Evolutionary conservation across 2,888 invertebrate species (phyloP).

Genomic region (Xestia sexstrigata): DNA sequence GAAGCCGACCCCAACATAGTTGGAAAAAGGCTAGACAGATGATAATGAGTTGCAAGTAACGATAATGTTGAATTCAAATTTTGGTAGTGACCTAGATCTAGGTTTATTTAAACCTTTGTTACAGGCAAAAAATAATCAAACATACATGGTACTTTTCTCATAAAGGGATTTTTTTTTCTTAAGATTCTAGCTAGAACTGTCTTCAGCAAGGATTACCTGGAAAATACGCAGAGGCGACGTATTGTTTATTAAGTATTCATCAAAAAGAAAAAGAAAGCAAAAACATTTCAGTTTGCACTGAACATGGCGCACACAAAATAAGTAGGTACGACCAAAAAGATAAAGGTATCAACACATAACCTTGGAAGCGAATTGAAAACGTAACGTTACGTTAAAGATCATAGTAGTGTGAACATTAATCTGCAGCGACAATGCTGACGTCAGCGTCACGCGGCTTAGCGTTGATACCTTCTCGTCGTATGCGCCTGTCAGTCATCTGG

Average conservation of each 20-base stretch:
- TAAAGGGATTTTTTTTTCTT: not conserved
- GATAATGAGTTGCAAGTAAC: too few relatives aligned
- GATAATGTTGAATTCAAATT: too few relatives aligned
- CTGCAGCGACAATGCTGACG: constrained; percentile 35
- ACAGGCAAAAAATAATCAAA: too few relatives aligned
- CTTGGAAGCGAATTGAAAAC: constrained; percentile 16
- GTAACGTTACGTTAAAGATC: constrained; percentile 12
- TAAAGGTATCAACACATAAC: not conserved
- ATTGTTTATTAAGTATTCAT: not conserved
- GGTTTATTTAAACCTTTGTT: too few relatives aligned
- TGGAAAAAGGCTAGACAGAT: too few relatives aligned
- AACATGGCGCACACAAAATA: not conserved
- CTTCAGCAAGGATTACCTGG: not conserved
- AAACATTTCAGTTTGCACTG: not conserved
- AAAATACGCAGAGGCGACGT: not conserved
- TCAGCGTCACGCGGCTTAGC: constrained; percentile 34
- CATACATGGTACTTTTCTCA: not conserved
- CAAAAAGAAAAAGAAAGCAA: not conserved
- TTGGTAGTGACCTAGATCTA: too few relatives aligned
- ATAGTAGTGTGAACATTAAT: constrained; percentile 48
- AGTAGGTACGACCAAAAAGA: not conserved
- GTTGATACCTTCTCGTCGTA: constrained; percentile 19
- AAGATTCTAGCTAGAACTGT: not conserved
- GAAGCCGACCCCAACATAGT: too few relatives aligned
- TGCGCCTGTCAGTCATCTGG: constrained; percentile 21